Evolutionary conservation across 2,797 vertebrate species (phyloP), one percentile per base, ranked within the genome.

Genomic region (Myotis vivesi): DNA sequence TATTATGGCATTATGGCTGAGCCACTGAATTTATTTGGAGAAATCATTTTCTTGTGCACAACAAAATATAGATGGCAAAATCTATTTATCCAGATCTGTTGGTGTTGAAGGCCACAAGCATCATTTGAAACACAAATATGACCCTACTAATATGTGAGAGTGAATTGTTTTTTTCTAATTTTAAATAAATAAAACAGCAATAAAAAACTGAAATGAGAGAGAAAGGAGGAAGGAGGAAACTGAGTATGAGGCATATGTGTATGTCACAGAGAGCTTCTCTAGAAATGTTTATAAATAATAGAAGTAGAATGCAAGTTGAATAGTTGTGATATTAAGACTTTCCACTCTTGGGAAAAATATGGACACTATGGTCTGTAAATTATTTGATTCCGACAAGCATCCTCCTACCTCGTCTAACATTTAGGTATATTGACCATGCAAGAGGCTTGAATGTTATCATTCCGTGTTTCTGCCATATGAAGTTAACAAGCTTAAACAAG

Each of bases 401-500:
- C 44, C 69, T 69, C 71, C 33, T 30, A 13, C 25, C 30, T 62
- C 1, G 4, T 69, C 38, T 30, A 28, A 49, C 36, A 69, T 38
- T 92, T 75, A 80, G 33, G 76, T 41, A 66, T 9, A 69, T 51
- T 75, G 83, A 46, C 55, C 3, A 6, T 36, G 17, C 38, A 33
- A 82, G 41, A 95, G 9, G 23, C 51, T 51, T 62, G 72, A 68
- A 46, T 64, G 90, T 87, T 59, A 93, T 71, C 64, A 92, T 19
- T 57, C 87, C 38, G 3, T 33, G 36, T 83, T 86, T 91, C 86
- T 90, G 69, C 28, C 79, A 46, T 62, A 51, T 64, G 51, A 96
- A 92, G 92, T 84, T n/a, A 79, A 91, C 71, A 33, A 77, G 49
- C 38, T 81, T 73, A 84, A 89, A 75, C 7, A n/a, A 92, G 76